Percentiles rank a stretch among this genome's conserved stretches.
Conservation (phyloP, 2,888 invertebrate species). For the Digitonthophagus gazella region DNA sequence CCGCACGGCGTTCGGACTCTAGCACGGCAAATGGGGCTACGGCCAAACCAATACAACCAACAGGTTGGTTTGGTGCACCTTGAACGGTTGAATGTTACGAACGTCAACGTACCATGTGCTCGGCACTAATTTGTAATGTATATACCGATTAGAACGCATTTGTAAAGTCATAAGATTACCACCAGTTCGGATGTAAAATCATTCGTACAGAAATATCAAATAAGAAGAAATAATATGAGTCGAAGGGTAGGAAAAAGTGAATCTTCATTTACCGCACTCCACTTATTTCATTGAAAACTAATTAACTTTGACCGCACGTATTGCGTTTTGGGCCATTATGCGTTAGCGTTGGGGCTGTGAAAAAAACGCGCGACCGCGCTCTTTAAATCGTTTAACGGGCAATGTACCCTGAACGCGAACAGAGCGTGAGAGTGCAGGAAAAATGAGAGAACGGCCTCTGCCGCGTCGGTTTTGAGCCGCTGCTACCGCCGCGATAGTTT, state of each 20-base stretch:
- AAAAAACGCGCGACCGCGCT: conserved; percentile 18
- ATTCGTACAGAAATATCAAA: too few relatives aligned
- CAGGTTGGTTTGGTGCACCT: neutral
- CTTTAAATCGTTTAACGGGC: conserved; percentile 20
- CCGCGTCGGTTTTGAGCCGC: neutral
- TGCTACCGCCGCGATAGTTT: neutral
- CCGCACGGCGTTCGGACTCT: conserved; percentile 24
- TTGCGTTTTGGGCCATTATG: neutral
- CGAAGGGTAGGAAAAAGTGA: neutral
- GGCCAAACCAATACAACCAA: conserved; percentile 35
- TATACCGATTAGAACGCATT: neutral
- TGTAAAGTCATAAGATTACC: too few relatives aligned
- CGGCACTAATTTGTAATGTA: neutral
- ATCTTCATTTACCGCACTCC: neutral
- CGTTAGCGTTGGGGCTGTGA: conserved; percentile 1
- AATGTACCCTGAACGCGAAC: conserved; percentile 3
- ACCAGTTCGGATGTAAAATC: too few relatives aligned
- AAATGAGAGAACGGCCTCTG: neutral
- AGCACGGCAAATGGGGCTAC: conserved; percentile 25
- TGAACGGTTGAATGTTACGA: neutral
- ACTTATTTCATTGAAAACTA: neutral
- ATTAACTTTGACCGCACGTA: neutral
- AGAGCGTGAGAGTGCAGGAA: neutral
- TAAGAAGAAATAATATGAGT: neutral
- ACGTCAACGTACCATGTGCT: neutral